Conservation (phyloP, 2,113 vertebrate species). For the Ptilorrhoa leucosticta region DNA sequence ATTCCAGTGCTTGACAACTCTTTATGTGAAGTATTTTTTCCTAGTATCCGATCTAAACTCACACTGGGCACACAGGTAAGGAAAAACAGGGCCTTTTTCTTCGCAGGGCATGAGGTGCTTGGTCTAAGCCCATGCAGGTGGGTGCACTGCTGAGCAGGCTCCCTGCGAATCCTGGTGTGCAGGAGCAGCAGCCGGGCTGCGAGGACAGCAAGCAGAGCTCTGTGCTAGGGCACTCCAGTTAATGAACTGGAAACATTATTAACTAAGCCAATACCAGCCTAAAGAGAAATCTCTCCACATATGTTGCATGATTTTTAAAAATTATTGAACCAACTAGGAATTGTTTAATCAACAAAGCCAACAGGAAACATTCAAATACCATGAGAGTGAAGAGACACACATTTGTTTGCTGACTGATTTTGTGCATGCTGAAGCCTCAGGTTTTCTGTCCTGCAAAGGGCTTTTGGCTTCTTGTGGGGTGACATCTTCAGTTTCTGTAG, state of each 20-base stretch:
- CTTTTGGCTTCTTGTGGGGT: background rate
- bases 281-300: background rate
- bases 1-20: background rate
- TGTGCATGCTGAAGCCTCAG: background rate
- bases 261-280: background rate
- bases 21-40: background rate
- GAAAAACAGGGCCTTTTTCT: background rate
- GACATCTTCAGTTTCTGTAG: background rate
- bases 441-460: background rate
- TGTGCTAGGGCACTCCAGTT: background rate
- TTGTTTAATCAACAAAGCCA: slow-evolving; percentile 39
- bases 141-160: background rate
- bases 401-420: background rate
- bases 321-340: background rate
- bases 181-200: background rate
- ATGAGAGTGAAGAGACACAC: background rate
- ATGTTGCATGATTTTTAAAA: background rate
- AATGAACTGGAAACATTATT: background rate
- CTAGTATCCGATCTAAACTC: background rate
- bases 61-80: rapidly evolving
- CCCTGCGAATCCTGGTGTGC: rapidly evolving
- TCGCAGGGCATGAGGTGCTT: background rate
- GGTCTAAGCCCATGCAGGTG: background rate
- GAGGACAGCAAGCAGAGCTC: background rate
- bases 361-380: background rate